phyloP scores from a whole-genome alignment of 2,113 vertebrate genomes.

The Nothoprocta pentlandii region DNA sequence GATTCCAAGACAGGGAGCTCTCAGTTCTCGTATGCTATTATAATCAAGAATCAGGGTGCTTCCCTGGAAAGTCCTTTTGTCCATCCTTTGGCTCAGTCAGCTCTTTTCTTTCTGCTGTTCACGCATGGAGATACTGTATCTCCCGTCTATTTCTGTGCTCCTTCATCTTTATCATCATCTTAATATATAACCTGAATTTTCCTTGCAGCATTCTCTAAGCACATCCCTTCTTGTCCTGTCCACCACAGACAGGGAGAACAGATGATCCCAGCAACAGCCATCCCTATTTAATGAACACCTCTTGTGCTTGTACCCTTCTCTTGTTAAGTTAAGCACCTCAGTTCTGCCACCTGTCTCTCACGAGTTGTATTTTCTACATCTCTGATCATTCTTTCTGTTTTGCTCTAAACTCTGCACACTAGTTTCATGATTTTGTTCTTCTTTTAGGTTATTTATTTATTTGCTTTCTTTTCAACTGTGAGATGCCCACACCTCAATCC shows the following conservation, averaged over 20 bases:
- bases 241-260: neutral
- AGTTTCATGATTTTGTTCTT: neutral
- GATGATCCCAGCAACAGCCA: neutral
- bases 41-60: neutral
- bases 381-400: neutral
- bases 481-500: neutral
- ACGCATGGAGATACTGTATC: neutral
- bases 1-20: neutral
- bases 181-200: constrained; percentile 23
- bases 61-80: neutral
- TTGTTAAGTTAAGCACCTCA: neutral
- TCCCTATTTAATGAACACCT: neutral
- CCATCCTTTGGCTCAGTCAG: neutral
- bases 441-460: too few species aligned
- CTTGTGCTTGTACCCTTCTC: neutral
- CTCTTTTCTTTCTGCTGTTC: neutral
- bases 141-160: constrained; percentile 18
- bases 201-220: neutral
- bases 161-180: constrained; percentile 8
- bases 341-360: fast-evolving
- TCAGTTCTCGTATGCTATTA: neutral
- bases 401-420: neutral
- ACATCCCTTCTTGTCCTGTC: neutral
- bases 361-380: neutral
- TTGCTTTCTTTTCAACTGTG: neutral